phyloP scores from a whole-genome alignment of 1,140 invertebrate species.

The Bradysia coprophila region DNA sequence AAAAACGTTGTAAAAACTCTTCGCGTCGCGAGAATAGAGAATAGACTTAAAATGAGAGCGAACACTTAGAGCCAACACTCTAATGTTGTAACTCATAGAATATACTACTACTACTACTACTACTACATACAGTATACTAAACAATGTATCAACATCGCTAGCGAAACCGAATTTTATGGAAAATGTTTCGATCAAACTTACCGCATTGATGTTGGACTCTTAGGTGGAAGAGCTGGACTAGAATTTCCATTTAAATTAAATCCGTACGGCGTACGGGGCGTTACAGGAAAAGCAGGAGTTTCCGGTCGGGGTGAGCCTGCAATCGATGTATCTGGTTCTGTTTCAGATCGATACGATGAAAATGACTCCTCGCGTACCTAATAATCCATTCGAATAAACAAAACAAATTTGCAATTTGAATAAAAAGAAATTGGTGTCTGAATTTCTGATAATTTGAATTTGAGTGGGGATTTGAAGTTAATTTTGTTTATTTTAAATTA shows the following conservation, averaged over 20 bases:
- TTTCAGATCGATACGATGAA: slow-evolving; percentile 36
- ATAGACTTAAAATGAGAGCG: neutral
- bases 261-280: slow-evolving; percentile 68
- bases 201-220: slow-evolving; percentile 53
- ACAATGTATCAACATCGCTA: too few species aligned
- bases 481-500: too few species aligned
- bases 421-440: slow-evolving; percentile 1
- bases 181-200: too few species aligned
- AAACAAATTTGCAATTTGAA: too few species aligned
- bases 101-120: too few species aligned
- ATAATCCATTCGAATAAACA: slow-evolving; percentile 4
- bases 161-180: too few species aligned
- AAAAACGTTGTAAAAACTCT: neutral
- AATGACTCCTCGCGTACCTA: slow-evolving; percentile 43
- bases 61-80: too few species aligned
- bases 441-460: too few species aligned
- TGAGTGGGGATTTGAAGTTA: too few species aligned
- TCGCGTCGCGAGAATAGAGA: neutral
- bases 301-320: slow-evolving; percentile 43
- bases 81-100: too few species aligned
- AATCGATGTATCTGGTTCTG: slow-evolving; percentile 29
- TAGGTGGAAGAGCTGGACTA: slow-evolving; percentile 36
- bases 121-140: too few species aligned
- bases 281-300: slow-evolving; percentile 78
- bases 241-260: slow-evolving; percentile 4